Percentiles rank a stretch among this genome's conserved stretches.
Evolutionary conservation across 2,888 invertebrate genomes (phyloP).

Genomic region (Onchidella celtica): DNA sequence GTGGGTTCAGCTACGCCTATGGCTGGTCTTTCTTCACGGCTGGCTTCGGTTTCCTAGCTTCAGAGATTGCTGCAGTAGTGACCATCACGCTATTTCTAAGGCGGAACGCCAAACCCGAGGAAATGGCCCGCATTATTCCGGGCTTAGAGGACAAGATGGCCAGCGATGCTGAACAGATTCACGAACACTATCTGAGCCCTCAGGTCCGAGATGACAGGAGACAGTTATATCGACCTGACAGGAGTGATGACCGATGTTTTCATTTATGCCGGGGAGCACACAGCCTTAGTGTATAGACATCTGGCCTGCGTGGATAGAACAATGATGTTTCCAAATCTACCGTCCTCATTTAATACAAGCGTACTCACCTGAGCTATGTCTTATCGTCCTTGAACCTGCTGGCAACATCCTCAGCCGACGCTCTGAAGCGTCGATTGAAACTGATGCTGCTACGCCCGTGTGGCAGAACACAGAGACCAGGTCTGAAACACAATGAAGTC

Average conservation of each 20-base stretch:
- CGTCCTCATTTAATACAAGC: too few relatives aligned
- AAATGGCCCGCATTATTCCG: constrained; percentile 71
- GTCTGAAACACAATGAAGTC: too few relatives aligned
- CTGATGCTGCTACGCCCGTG: too few relatives aligned
- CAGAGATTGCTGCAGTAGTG: constrained; percentile 75
- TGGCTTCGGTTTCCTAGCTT: constrained; percentile 74
- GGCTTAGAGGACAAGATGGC: constrained; percentile 67
- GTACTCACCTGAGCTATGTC: too few relatives aligned
- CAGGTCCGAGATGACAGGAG: not conserved
- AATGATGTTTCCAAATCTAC: too few relatives aligned
- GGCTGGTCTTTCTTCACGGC: constrained; percentile 79
- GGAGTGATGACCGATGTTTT: not conserved
- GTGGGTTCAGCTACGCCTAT: constrained; percentile 72
- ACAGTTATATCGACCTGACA: not conserved
- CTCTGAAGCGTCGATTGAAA: too few relatives aligned
- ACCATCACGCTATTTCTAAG: constrained; percentile 76
- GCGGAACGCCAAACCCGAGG: constrained; percentile 67
- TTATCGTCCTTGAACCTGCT: too few relatives aligned
- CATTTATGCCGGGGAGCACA: constrained; percentile 18
- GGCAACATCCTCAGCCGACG: too few relatives aligned
- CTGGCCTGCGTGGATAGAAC: too few relatives aligned
- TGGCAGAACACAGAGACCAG: too few relatives aligned
- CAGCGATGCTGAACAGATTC: not conserved
- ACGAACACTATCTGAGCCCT: not conserved
- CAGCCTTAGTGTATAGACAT: constrained; percentile 6